A percentile compares a stretch with the other conserved stretches of the same genome.
Evolutionary conservation across 2,888 invertebrate genomes (phyloP).

Genomic region (Habrosyne pyritoides): DNA sequence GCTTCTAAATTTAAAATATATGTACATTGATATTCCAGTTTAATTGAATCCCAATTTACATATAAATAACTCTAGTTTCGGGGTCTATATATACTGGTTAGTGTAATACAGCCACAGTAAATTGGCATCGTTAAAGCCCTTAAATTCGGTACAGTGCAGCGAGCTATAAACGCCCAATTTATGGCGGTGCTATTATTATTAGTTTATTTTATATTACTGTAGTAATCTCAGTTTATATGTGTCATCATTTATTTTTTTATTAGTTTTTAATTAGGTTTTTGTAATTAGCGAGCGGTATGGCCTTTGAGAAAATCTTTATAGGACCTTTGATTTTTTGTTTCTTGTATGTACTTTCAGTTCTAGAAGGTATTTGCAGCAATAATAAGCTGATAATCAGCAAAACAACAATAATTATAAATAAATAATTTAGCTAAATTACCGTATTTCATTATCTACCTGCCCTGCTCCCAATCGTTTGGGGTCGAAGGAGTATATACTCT

Average conservation of each 20-base stretch:
- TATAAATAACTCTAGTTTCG: neutral
- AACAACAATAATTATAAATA: too few relatives aligned
- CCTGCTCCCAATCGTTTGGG: too few relatives aligned
- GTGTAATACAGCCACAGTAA: neutral
- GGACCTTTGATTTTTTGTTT: too few relatives aligned
- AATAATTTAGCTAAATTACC: too few relatives aligned
- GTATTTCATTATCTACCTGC: too few relatives aligned
- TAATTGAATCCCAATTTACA: neutral
- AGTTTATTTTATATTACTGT: neutral
- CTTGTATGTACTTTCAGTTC: too few relatives aligned
- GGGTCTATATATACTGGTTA: neutral
- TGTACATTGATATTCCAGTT: neutral
- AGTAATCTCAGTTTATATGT: neutral
- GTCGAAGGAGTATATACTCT: too few relatives aligned
- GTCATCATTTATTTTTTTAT: too few relatives aligned
- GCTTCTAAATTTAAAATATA: neutral
- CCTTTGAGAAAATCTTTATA: too few relatives aligned
- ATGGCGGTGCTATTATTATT: neutral
- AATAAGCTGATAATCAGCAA: too few relatives aligned
- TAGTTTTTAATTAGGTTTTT: constrained; percentile 26
- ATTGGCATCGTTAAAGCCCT: neutral
- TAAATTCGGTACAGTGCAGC: neutral
- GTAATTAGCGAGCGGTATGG: constrained; percentile 11
- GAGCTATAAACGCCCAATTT: neutral
- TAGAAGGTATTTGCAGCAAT: too few relatives aligned